phyloP scores from a whole-genome alignment of 2,888 invertebrate species.

The Nomada ruficornis region DNA sequence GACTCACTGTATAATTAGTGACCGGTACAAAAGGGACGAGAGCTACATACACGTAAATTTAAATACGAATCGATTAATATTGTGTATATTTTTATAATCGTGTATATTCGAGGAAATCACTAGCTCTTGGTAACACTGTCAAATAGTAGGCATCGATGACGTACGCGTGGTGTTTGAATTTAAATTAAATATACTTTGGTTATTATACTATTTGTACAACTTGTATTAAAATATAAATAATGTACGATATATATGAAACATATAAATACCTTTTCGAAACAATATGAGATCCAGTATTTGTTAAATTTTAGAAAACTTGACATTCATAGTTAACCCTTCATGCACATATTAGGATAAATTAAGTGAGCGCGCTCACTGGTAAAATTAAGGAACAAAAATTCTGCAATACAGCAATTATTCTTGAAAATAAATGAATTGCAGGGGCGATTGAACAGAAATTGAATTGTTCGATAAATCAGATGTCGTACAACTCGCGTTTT shows the following conservation, averaged over 20 bases:
- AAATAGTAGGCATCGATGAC: conserved; percentile 35
- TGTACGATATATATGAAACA: background rate
- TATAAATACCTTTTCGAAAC: conserved; percentile 49
- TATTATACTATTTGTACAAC: background rate
- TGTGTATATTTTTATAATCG: background rate
- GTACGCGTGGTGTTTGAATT: conserved; percentile 39
- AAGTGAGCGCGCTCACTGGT: conserved; percentile 1
- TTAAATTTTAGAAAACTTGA: conserved; percentile 34
- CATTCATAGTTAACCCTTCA: conserved; percentile 52
- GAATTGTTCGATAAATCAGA: conserved; percentile 26
- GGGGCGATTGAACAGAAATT: conserved; percentile 23
- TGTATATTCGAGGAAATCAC: conserved; percentile 21
- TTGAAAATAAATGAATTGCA: conserved; percentile 1
- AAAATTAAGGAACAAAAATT: conserved; percentile 15
- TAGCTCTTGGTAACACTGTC: conserved; percentile 49
- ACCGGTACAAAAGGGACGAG: background rate
- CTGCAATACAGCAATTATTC: conserved; percentile 5
- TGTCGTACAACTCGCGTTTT: conserved; percentile 40
- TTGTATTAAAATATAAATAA: background rate
- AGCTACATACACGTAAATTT: background rate
- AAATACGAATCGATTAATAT: background rate
- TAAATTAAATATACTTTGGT: conserved; percentile 20
- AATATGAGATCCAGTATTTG: conserved; percentile 29
- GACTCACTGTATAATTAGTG: background rate
- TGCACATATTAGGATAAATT: conserved; percentile 28